Percentiles rank a stretch among this genome's conserved stretches.
These are phyloP conservation scores for Drosophila cardini DNA, from an alignment of 1,140 invertebrate genomes.

Conservation along the genomic window DNA sequence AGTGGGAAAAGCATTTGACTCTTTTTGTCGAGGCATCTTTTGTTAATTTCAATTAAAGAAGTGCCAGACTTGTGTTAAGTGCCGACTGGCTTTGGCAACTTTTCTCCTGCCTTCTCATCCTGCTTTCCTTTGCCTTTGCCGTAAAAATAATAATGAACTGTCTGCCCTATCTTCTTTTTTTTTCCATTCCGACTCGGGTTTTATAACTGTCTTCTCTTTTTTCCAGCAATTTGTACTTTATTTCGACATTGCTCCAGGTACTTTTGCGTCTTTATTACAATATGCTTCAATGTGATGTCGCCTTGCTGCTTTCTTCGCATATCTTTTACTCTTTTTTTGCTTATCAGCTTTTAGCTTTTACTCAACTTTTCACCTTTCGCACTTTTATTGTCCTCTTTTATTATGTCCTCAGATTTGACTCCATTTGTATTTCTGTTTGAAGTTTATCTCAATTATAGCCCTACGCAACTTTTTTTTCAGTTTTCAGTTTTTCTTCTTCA, in stretches of 20 bases:
- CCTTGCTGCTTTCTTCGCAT: not conserved
- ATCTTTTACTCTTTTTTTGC: conserved; percentile 4
- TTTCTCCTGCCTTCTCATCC: not conserved
- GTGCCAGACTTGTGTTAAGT: conserved; percentile 10
- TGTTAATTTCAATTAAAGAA: conserved; percentile 38
- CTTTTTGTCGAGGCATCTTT: conserved; percentile 3
- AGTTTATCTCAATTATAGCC: conserved; percentile 7
- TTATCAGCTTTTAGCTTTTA: not conserved
- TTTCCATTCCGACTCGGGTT: conserved; percentile 25
- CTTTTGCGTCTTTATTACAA: conserved; percentile 1
- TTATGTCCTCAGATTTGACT: not conserved
- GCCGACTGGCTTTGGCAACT: conserved; percentile 15
- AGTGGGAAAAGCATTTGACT: not conserved
- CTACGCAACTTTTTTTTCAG: not conserved
- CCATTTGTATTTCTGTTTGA: conserved; percentile 10
- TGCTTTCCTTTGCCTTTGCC: not conserved
- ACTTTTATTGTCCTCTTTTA: not conserved
- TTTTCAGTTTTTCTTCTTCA: not conserved
- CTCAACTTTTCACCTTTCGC: not conserved
- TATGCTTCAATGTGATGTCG: conserved; percentile 16
- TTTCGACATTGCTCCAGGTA: not conserved
- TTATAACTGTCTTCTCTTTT: conserved; percentile 30
- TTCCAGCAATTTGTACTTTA: conserved; percentile 16
- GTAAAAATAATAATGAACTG: conserved; percentile 12
- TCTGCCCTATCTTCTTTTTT: conserved; percentile 9